phyloP scores from a whole-genome alignment of 2,113 vertebrate species.

The Dicerorhinus sumatrensis region DNA sequence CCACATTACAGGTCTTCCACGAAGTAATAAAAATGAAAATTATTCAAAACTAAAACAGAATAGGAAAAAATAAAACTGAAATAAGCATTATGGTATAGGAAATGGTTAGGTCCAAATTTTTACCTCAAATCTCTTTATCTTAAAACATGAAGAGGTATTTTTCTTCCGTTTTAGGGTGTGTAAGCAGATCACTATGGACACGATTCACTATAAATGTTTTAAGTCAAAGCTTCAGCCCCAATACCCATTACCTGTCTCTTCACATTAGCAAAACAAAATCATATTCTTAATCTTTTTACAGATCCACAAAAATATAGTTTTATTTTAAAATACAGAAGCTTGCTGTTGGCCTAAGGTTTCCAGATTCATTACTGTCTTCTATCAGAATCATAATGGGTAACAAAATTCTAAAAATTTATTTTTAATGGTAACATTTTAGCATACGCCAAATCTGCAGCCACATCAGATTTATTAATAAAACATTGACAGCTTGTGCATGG shows the following conservation, averaged over 20 bases:
- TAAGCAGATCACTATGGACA: neutral
- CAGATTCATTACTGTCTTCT: neutral
- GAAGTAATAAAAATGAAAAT: slow-evolving; percentile 21
- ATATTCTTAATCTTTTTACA: neutral
- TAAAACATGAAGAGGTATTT: neutral
- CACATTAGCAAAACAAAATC: neutral
- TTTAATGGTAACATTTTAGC: neutral
- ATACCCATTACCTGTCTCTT: neutral
- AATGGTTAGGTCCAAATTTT: neutral
- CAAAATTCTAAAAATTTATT: neutral
- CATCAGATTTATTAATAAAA: neutral
- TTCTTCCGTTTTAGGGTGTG: neutral
- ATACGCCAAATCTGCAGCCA: neutral
- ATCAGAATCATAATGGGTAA: neutral
- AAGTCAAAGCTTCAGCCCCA: neutral
- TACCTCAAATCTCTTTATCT: neutral
- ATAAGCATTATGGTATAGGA: neutral
- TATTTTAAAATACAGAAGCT: slow-evolving; percentile 7
- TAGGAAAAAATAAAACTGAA: neutral
- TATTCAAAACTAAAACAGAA: neutral
- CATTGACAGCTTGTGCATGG: neutral
- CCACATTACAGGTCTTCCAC: neutral
- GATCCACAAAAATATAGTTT: neutral
- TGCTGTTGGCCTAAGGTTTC: neutral
- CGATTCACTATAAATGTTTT: slow-evolving; percentile 15